These are phyloP conservation scores for Dexiosoma caninum DNA, from an alignment of 2,888 invertebrate species.

Conservation along the genomic window DNA sequence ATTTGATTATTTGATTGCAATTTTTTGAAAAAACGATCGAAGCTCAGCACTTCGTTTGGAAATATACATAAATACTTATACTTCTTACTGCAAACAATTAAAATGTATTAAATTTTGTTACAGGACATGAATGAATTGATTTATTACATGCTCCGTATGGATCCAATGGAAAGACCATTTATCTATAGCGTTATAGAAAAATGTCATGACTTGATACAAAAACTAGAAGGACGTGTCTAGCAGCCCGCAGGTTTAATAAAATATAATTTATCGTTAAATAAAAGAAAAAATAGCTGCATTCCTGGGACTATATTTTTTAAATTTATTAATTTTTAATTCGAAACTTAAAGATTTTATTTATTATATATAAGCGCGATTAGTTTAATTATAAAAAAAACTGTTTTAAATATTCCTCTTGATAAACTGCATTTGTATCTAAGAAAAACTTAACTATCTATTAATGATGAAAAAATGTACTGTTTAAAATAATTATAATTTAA, in stretches of 20 bases:
- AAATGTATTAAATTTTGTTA: slow-evolving; percentile 16
- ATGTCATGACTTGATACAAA: slow-evolving; percentile 80
- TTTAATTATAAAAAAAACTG: slow-evolving; percentile 32
- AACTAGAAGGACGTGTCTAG: slow-evolving; percentile 81
- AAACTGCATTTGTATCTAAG: slow-evolving; percentile 34
- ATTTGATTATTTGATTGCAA: no score
- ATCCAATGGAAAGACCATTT: slow-evolving; percentile 87
- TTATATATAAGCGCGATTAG: slow-evolving; percentile 36
- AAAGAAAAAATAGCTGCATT: no score
- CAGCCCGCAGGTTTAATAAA: slow-evolving; percentile 33
- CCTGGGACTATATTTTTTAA: no score
- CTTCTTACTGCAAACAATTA: no score
- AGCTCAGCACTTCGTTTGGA: no score
- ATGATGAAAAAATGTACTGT: background rate
- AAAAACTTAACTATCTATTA: slow-evolving; percentile 24
- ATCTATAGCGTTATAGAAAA: slow-evolving; percentile 85
- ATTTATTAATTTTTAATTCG: slow-evolving; percentile 17
- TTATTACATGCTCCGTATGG: slow-evolving; percentile 84
- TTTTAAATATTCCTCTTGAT: slow-evolving; percentile 7
- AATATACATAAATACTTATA: no score
- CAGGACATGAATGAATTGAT: slow-evolving; percentile 85
- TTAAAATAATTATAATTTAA: background rate
- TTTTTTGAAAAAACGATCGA: no score
- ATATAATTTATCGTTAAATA: no score
- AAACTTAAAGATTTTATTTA: slow-evolving; percentile 11